phyloP scores from a whole-genome alignment of 2,888 invertebrate species.

The Melitaea athalia region DNA sequence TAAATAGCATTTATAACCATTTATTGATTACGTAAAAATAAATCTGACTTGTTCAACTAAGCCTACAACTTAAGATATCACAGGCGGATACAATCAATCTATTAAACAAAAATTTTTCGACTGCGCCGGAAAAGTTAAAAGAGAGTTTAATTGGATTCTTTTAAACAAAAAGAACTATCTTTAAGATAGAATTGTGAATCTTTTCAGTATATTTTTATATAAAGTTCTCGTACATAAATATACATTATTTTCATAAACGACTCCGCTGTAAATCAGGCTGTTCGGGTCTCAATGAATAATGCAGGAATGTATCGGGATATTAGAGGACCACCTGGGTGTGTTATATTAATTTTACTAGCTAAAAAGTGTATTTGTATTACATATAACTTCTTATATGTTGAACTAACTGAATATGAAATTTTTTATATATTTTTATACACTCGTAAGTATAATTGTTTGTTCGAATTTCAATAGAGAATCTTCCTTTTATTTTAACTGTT shows the following conservation, averaged over 20 bases:
- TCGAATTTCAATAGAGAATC: neutral
- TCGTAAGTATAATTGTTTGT: neutral
- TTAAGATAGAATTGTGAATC: neutral
- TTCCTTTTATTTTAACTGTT: too few species aligned
- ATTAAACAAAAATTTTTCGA: too few species aligned
- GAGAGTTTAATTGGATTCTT: too few species aligned
- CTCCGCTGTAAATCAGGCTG: conserved; percentile 20
- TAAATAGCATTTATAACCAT: too few species aligned
- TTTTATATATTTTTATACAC: too few species aligned
- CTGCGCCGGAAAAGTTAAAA: too few species aligned
- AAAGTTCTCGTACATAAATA: neutral
- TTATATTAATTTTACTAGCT: conserved; percentile 23
- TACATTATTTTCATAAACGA: neutral
- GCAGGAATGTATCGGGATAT: conserved; percentile 17
- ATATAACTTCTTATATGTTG: neutral
- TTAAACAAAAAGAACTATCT: too few species aligned
- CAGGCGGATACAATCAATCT: too few species aligned
- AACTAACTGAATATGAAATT: too few species aligned
- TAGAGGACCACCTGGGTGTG: conserved; percentile 16
- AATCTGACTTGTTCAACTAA: too few species aligned
- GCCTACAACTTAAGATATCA: too few species aligned
- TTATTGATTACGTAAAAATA: too few species aligned
- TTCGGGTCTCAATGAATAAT: conserved; percentile 29
- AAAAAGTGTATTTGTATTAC: neutral
- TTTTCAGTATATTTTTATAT: neutral